phyloP scores from a whole-genome alignment of 2,113 vertebrate genomes.

The Megatriorchis doriae region DNA sequence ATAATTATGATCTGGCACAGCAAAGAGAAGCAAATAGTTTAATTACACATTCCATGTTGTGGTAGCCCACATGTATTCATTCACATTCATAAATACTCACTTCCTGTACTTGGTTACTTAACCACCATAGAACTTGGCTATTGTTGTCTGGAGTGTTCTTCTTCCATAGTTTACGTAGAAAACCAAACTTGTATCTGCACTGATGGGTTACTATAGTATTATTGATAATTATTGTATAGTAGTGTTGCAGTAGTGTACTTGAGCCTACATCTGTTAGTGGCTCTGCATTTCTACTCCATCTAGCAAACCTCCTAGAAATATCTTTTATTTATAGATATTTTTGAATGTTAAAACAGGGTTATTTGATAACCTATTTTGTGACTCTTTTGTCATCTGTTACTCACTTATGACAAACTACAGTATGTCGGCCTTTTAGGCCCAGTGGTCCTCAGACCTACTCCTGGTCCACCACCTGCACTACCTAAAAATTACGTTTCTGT shows the following conservation, averaged over 20 bases:
- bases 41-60: neutral
- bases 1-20: neutral
- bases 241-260: neutral
- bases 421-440: neutral
- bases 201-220: neutral
- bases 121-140: neutral
- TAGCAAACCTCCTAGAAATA: neutral
- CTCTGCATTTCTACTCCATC: neutral
- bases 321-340: neutral
- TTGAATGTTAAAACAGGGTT: neutral
- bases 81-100: neutral
- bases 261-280: neutral
- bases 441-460: neutral
- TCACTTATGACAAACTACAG: neutral
- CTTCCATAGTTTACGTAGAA: neutral
- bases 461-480: neutral
- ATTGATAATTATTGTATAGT: neutral
- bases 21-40: neutral
- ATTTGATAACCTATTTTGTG: neutral
- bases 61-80: neutral
- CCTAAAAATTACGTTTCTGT: neutral
- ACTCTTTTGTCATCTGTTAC: neutral
- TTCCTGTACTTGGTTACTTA: neutral
- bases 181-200: neutral
- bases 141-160: neutral